Conservation (phyloP, 2,888 invertebrate genomes). For the Imbricaverruca yamaguchii region DNA sequence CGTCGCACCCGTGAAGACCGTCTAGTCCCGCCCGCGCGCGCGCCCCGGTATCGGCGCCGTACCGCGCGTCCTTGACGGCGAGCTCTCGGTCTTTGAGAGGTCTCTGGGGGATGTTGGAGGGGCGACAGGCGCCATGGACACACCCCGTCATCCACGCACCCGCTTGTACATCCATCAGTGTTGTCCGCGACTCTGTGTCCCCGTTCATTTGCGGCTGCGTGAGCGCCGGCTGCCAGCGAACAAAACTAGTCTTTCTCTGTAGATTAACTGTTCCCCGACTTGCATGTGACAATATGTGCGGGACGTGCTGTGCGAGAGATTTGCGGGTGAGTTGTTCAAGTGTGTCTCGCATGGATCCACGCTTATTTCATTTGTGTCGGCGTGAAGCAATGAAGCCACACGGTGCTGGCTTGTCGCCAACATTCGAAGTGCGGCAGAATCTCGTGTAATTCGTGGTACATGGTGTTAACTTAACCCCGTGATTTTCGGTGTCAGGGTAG, state of each 20-base stretch:
- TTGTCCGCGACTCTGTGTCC: background rate
- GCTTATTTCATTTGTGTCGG: too few species aligned
- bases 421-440: too few species aligned
- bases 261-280: background rate
- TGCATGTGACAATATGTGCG: background rate
- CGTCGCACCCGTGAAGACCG: background rate
- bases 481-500: too few species aligned
- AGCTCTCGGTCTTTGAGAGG: too few species aligned
- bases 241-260: constrained; percentile 19
- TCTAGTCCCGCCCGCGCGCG: background rate
- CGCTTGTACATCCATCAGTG: background rate
- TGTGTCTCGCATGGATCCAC: too few species aligned
- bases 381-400: too few species aligned
- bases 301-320: background rate
- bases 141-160: background rate
- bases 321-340: too few species aligned
- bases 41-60: background rate
- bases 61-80: background rate
- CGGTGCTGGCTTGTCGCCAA: too few species aligned
- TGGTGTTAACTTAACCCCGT: too few species aligned
- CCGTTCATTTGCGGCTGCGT: too few species aligned
- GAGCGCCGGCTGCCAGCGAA: background rate
- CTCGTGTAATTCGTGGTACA: too few species aligned
- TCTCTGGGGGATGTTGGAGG: too few species aligned
- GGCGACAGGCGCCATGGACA: background rate